These are phyloP conservation scores for Erebia ligea DNA, from an alignment of 2,888 invertebrate genomes.

Conservation along the genomic window DNA sequence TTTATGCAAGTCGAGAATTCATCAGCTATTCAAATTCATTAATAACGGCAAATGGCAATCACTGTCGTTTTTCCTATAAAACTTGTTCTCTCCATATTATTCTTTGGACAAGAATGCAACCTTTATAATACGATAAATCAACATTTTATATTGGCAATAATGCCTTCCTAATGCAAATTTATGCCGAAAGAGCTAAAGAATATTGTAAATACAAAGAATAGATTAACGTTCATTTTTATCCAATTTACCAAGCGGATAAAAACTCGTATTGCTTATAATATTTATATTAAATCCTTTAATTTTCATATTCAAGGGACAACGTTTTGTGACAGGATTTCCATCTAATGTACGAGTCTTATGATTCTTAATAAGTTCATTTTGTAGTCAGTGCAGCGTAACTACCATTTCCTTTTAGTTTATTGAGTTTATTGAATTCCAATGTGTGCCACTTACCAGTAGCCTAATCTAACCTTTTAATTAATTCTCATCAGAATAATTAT, in stretches of 20 bases:
- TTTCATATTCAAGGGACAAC: not conserved
- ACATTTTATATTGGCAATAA: conserved; percentile 19
- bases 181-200: conserved; percentile 4
- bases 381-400: conserved; percentile 2
- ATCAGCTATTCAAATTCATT: conserved; percentile 15
- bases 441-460: not conserved
- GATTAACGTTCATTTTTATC: conserved; percentile 12
- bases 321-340: conserved; percentile 11
- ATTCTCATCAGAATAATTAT: not conserved
- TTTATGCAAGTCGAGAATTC: not conserved
- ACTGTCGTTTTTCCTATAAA: conserved; percentile 13
- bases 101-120: conserved; percentile 20
- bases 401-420: conserved; percentile 8
- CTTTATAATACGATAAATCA: conserved; percentile 13
- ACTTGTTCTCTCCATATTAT: conserved; percentile 17
- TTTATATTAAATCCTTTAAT: not conserved
- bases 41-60: not conserved
- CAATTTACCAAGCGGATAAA: not conserved
- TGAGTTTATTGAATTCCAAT: conserved; percentile 11
- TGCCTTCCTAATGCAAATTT: conserved; percentile 23
- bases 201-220: conserved; percentile 12
- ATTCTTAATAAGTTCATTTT: conserved; percentile 9
- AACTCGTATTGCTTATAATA: not conserved
- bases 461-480: not conserved
- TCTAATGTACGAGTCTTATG: conserved; percentile 11